phyloP scores from a whole-genome alignment of 2,888 invertebrate species.

The Perithous albicinctus region DNA sequence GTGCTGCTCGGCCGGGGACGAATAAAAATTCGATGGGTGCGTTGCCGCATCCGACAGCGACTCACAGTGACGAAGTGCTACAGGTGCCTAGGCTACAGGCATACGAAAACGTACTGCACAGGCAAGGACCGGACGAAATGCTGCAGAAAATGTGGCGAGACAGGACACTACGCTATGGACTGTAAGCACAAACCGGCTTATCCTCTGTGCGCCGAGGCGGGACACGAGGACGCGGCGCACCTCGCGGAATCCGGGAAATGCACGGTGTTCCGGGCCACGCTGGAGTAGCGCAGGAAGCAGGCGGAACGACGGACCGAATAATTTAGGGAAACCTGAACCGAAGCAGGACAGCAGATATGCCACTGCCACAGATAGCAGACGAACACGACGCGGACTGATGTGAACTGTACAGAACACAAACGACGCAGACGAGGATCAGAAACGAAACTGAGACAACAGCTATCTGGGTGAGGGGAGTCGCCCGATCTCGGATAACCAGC shows the following conservation, averaged over 20 bases:
- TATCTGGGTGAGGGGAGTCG: conserved; percentile 1
- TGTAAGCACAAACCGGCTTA: conserved; percentile 25
- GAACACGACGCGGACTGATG: conserved; percentile 33
- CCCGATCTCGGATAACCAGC: neutral
- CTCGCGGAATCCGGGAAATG: too few relatives aligned
- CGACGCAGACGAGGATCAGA: conserved; percentile 29
- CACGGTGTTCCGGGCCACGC: conserved; percentile 57
- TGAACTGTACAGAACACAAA: conserved; percentile 48
- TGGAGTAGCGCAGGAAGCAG: conserved; percentile 60
- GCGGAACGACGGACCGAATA: conserved; percentile 54
- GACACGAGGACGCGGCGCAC: conserved; percentile 41
- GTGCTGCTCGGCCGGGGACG: conserved; percentile 41
- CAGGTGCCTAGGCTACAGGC: too few relatives aligned
- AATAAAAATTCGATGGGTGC: conserved; percentile 41
- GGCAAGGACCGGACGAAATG: conserved; percentile 14
- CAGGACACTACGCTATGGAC: conserved; percentile 35
- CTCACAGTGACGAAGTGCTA: conserved; percentile 41
- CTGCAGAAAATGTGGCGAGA: conserved; percentile 29
- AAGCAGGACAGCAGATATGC: conserved; percentile 34
- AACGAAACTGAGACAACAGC: conserved; percentile 49
- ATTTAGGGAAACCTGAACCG: conserved; percentile 46
- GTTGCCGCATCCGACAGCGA: conserved; percentile 30
- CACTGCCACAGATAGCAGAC: conserved; percentile 22
- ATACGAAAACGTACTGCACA: conserved; percentile 22
- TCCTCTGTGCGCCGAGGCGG: conserved; percentile 45